Evolutionary conservation across 2,888 invertebrate species (phyloP), one percentile per base, ranked within the genome.

Genomic region (Parnassius smintheus): DNA sequence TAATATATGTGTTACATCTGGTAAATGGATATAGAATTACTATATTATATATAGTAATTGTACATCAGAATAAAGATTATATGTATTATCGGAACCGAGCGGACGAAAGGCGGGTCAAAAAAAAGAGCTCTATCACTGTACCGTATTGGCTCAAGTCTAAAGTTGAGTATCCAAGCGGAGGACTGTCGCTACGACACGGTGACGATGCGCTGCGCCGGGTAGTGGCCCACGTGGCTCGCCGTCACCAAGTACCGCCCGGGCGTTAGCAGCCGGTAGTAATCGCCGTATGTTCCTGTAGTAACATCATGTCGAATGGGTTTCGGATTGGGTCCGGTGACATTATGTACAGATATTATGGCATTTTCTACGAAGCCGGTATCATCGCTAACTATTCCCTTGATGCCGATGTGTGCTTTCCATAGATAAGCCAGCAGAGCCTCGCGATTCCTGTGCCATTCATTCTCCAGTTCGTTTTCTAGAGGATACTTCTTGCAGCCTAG

Each of bases 401-500:
- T 92, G 9, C 97, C 97, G 68, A 94, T 93, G 75, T 97, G 97
- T 18, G 92, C 93, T 85, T 95, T 94, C 96, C 96, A 96, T 65
- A 96, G 93, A 75, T 93, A 96, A 64, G 94, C 93, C 54, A 96
- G 75, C 42, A 98, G 86, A 2, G 97, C 95, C 35, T 95, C 92
- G 69, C 94, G 94, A 81, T 98, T 98, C 70, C 96, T 93, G 53
- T 94, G 86, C 97, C 97, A 98, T 83, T 96, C 95, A 1, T 85
- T 79, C 59, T 92, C 86, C 65, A 98, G 85, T 1, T 92, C 84
- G 3, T 85, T 85, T 1, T 88, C 92, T 0, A 89, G 76, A 0
- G 97, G 95, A 83, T 96, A 97, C 82, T 97, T 97, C 46, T 95
- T 94, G 81, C 97, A 98, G 12, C 97, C 96, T 60, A 98, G 86